Conservation (phyloP, 2,113 vertebrate species). For the Solenodon paradoxus region DNA sequence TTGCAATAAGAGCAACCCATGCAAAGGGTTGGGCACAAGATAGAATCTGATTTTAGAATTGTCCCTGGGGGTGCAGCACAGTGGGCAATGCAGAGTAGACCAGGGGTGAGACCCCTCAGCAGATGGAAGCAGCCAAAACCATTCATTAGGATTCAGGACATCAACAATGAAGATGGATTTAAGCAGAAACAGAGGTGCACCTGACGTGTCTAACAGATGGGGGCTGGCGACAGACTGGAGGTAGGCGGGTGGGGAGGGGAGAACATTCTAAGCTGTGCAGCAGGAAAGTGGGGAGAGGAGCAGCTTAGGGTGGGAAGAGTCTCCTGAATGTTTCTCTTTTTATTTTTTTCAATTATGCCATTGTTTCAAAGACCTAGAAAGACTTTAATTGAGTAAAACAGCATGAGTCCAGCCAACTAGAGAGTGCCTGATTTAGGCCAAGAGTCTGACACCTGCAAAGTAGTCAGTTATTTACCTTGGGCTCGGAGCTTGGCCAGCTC, state of each 20-base stretch:
- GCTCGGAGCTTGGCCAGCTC: slow-evolving; percentile 90
- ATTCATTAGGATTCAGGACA: background rate
- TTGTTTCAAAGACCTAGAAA: background rate
- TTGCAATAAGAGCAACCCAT: background rate
- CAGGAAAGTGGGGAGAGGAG: background rate
- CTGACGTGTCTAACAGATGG: background rate
- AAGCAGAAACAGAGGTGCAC: background rate
- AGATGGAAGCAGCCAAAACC: background rate
- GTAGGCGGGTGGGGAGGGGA: no score
- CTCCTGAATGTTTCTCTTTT: background rate
- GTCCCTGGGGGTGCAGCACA: background rate
- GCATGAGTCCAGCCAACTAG: rapidly evolving
- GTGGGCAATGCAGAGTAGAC: background rate
- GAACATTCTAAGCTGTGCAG: background rate
- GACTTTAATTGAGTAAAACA: background rate
- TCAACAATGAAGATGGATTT: background rate
- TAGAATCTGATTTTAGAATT: background rate
- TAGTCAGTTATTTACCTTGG: slow-evolving; percentile 83
- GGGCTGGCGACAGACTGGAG: background rate
- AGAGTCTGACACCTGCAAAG: background rate
- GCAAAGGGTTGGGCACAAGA: background rate
- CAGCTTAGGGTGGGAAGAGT: background rate
- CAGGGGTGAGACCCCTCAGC: rapidly evolving
- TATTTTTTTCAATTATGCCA: background rate
- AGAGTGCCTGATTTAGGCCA: background rate